These are phyloP conservation scores for Acanthopagrus latus DNA, from an alignment of 2,797 vertebrate species.

Conservation along the genomic window DNA sequence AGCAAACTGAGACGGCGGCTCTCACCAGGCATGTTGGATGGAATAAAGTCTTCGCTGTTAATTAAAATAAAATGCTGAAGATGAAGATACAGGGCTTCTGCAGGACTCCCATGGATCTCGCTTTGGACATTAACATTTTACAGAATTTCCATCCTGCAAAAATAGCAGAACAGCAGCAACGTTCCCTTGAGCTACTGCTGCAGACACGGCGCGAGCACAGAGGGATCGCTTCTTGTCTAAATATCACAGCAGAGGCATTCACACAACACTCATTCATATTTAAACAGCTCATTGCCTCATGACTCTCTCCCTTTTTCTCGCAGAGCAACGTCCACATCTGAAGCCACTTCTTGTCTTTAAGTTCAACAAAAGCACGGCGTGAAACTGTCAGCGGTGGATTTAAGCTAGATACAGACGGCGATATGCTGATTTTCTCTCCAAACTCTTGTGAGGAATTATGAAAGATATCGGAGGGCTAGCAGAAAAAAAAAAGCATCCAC, in stretches of 20 bases:
- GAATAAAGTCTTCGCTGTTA: not conserved
- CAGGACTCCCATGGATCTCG: slow-evolving; percentile 26
- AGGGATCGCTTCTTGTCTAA: slow-evolving; percentile 58
- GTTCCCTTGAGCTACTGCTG: slow-evolving; percentile 42
- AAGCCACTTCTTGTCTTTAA: slow-evolving; percentile 33
- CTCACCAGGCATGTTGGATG: not conserved
- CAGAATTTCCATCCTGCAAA: slow-evolving; percentile 40
- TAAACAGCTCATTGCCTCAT: slow-evolving; percentile 62
- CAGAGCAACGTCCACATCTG: slow-evolving; percentile 33
- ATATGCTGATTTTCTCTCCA: slow-evolving; percentile 25
- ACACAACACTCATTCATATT: slow-evolving; percentile 75
- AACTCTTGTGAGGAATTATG: slow-evolving; percentile 26
- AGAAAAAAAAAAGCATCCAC: slow-evolving; percentile 11
- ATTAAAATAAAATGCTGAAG: slow-evolving; percentile 28
- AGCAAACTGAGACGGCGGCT: slow-evolving; percentile 13
- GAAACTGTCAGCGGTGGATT: slow-evolving; percentile 30
- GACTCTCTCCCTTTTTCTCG: slow-evolving; percentile 13
- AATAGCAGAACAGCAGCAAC: slow-evolving; percentile 18
- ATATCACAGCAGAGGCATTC: slow-evolving; percentile 62
- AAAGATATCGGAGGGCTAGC: not conserved
- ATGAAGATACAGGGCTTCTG: slow-evolving; percentile 19
- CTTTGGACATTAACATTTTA: slow-evolving; percentile 38
- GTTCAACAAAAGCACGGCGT: slow-evolving; percentile 50
- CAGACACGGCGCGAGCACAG: slow-evolving; percentile 31
- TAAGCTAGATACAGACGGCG: slow-evolving; percentile 1